phyloP scores from a whole-genome alignment of 2,113 vertebrate genomes.

The Bujurquina vittata region DNA sequence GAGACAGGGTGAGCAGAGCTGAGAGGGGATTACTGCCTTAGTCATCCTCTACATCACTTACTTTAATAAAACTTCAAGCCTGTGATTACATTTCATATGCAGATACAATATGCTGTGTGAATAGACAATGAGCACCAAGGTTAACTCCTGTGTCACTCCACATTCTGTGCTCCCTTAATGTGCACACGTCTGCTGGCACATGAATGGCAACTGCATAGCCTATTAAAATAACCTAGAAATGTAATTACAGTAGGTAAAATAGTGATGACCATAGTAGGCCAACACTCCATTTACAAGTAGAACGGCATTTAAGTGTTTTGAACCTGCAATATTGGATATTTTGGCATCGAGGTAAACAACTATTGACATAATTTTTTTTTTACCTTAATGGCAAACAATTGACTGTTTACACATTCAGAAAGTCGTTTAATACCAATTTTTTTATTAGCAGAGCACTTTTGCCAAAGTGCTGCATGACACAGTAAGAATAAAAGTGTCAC shows the following conservation, averaged over 20 bases:
- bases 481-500: neutral
- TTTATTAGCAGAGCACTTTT: neutral
- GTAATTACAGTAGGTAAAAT: neutral
- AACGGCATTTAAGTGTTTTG: neutral
- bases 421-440: neutral
- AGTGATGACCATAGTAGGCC: neutral
- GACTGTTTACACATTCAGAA: neutral
- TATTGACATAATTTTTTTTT: neutral
- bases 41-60: conserved; percentile 73
- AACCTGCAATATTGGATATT: neutral
- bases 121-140: conserved; percentile 47
- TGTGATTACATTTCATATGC: conserved; percentile 73
- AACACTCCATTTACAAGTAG: neutral
- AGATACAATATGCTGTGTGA: conserved; percentile 46
- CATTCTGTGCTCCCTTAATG: neutral
- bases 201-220: neutral
- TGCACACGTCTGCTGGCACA: neutral
- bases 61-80: conserved; percentile 74
- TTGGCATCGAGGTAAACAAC: neutral
- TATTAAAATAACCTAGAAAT: conserved; percentile 3
- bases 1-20: conserved; percentile 59
- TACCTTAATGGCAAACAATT: neutral
- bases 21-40: conserved; percentile 71
- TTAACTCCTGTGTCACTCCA: conserved; percentile 22
- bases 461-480: neutral